Evolutionary conservation across 2,888 invertebrate species (phyloP), one percentile per base, ranked within the genome.

Genomic region (Muscina levida): DNA sequence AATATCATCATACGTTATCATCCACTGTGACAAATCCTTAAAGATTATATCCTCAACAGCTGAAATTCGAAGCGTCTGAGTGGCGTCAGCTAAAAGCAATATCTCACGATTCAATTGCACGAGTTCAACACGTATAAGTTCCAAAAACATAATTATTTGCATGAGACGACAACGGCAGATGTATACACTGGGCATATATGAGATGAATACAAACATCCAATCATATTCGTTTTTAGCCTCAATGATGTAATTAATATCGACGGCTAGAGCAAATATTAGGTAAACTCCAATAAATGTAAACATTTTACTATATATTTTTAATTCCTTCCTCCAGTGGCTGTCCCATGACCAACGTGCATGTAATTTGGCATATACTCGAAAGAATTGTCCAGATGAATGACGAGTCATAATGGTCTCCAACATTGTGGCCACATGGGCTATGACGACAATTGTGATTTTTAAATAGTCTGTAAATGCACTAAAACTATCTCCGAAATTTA

Each of bases 91-190:
- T n/a, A 82, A 53, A 22, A 19, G 76, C 3, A 44, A 26, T 19
- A 84, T 68, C 59, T 82, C 76, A 8, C 39, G 48, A 78, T 83
- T 82, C 46, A 84, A 65, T 24, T 84, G 77, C 3, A 72, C 46
- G n/a, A 81, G 19, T 71, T 83, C 84, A 8, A 62, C 66, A 24
- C 79, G 79, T 22, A 84, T 74, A 44, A 84, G 26, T 42, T 79
- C 82, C 48, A 84, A 57, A 68, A 68, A 82, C 57, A 82, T 79
- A n/a, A 77, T 66, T 44, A 82, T 76, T 73, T 84, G 82, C 8
- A 83, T 24, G 1, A 82, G 37, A 19, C 82, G 83, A 46, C 82
- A 8, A 13, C 82, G 79, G 44, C 83, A 84, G 8, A 82, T 70
- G 5, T 44, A 53, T 0, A 77, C 68, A 66, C 84, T 76, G 22